Evolutionary conservation across 2,888 invertebrate genomes (phyloP).

Genomic region (Cerceris rybyensis): DNA sequence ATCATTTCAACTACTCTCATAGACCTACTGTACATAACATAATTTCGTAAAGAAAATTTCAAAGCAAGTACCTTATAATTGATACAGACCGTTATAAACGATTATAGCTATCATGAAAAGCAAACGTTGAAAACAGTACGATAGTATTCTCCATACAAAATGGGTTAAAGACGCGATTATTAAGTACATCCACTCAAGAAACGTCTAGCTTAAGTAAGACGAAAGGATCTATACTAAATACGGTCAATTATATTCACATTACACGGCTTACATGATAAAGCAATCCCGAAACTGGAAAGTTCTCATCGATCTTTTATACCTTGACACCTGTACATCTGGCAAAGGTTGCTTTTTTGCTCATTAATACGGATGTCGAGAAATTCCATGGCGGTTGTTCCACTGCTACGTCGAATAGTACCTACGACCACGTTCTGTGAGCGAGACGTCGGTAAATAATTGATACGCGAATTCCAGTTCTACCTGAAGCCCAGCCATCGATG

Average conservation of each 20-base stretch:
- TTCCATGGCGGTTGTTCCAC: constrained; percentile 38
- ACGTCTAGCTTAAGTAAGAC: too few species aligned
- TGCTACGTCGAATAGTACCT: not conserved
- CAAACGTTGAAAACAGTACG: too few species aligned
- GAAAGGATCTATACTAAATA: not conserved
- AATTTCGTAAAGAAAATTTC: too few species aligned
- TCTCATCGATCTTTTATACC: constrained; percentile 15
- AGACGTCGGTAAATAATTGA: constrained; percentile 47
- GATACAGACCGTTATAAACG: too few species aligned
- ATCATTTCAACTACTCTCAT: too few species aligned
- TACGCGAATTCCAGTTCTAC: constrained; percentile 49
- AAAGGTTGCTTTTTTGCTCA: constrained; percentile 29
- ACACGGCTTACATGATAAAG: not conserved
- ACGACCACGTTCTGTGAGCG: not conserved
- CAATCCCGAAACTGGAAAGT: constrained; percentile 5
- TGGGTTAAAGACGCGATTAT: too few species aligned
- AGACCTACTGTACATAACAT: too few species aligned
- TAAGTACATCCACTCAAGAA: too few species aligned
- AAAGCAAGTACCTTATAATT: too few species aligned
- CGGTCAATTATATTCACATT: not conserved
- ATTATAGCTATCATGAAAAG: too few species aligned
- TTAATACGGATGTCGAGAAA: constrained; percentile 32
- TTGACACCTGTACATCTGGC: constrained; percentile 34
- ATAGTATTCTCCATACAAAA: too few species aligned
- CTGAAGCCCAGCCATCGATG: constrained; percentile 11